Base-by-base conservation (phyloP, 2,797 vertebrate genomes). In the Peromyscus melanophrys region DNA sequence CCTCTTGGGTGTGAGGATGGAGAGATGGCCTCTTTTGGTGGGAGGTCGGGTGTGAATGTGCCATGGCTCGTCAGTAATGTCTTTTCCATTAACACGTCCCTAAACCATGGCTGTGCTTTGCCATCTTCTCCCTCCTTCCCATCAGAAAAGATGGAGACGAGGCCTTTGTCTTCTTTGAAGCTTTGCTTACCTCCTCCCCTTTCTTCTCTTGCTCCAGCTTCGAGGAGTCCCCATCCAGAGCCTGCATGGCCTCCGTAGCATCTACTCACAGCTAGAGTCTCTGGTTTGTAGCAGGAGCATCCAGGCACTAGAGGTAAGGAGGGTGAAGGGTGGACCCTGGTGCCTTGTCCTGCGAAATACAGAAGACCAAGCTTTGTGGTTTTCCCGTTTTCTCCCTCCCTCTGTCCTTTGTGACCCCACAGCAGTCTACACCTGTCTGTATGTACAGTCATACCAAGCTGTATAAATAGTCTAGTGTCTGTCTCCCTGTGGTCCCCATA, bases 241-340 rank as follows among this genome's bases (percentile, higher is more conserved):
- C 97, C 98, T 99, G 0, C 99, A 98, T 89, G 99, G 99, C 10
- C 99, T 99, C 43, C 98, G 99, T 92, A 99, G 99, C 83, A 98
- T 99, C 91, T 99, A 99, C 96, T 99, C 99, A 77, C 99, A 99
- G 98, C 97, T 99, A 96, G 99, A 99, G 98, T 99, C 99, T 94
- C 99, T 99, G 85, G 99, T 98, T 61, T 99, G 99, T 97, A 99
- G 99, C 94, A 99, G 99, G 98, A 99, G 99, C 98, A 98, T 99
- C 97, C 99, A 98, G 97, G 99, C 99, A 10, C 97, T 99, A 92
- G 99, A 99, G 99, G 99, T 99, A 98, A 97, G 96, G 77, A 43
- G 57, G 29, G 8, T 34, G n/a, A 19, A 2, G 9, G 16, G 16
- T 29, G 7, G 57, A 8, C 43, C 9, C 6, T 4, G 46, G 21